Percentiles rank a stretch among this genome's conserved stretches.
Evolutionary conservation across 2,113 vertebrate species (phyloP).

Genomic region (Abramis brama): DNA sequence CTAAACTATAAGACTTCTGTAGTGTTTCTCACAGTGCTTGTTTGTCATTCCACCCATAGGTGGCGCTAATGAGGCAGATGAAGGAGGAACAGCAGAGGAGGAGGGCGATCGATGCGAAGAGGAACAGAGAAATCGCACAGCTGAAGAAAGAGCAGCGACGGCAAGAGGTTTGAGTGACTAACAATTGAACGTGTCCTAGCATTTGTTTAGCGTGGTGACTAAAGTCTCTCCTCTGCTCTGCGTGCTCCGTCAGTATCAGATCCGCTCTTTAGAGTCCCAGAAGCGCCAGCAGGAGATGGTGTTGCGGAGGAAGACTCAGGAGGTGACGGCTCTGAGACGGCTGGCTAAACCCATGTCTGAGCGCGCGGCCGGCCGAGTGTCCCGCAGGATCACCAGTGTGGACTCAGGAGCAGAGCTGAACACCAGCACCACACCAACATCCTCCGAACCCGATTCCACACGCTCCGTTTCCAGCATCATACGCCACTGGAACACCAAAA

Average conservation of each 20-base stretch:
- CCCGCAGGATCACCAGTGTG: constrained; percentile 69
- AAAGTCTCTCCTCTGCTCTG: not conserved
- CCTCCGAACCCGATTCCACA: constrained; percentile 83
- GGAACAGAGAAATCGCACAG: constrained; percentile 93
- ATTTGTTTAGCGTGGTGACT: not conserved
- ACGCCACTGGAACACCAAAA: constrained; percentile 94
- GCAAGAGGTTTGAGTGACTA: constrained; percentile 77
- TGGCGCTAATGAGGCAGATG: constrained; percentile 98
- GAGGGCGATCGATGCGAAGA: constrained; percentile 89
- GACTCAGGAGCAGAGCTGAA: constrained; percentile 90
- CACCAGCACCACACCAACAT: constrained; percentile 80
- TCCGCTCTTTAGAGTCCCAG: constrained; percentile 92
- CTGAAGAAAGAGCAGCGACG: constrained; percentile 95
- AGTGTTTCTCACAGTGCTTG: not conserved
- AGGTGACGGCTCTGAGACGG: constrained; percentile 91
- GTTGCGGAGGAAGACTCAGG: constrained; percentile 92
- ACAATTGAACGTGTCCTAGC: not conserved
- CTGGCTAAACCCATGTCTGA: constrained; percentile 93
- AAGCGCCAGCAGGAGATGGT: constrained; percentile 96
- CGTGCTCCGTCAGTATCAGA: constrained; percentile 84
- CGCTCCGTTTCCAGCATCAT: constrained; percentile 92
- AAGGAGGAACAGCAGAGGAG: constrained; percentile 94
- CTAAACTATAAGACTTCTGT: not conserved
- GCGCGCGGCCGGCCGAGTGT: constrained; percentile 81
- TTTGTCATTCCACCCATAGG: constrained; percentile 71